These are phyloP conservation scores for Cryptophagus acutangulus DNA, from an alignment of 2,888 invertebrate genomes.

Conservation along the genomic window DNA sequence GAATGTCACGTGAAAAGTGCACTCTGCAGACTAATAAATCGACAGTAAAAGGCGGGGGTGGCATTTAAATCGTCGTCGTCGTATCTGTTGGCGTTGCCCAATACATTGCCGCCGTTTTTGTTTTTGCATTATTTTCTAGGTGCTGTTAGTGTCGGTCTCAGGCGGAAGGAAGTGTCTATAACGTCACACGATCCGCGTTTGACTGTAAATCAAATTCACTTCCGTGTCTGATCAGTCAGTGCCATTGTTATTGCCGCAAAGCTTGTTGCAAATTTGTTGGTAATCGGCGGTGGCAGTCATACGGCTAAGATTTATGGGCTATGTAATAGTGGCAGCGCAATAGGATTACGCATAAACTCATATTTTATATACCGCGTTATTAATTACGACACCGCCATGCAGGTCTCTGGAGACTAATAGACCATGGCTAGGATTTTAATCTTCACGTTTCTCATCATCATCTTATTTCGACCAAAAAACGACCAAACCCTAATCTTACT, in stretches of 20 bases:
- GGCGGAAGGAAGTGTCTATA: conserved; percentile 27
- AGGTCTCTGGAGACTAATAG: background rate
- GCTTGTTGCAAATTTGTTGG: conserved; percentile 37
- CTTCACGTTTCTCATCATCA: no score
- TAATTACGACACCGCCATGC: conserved; percentile 5
- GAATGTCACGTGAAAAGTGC: conserved; percentile 17
- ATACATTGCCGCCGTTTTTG: conserved; percentile 23
- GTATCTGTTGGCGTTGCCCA: conserved; percentile 26
- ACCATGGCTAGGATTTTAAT: no score
- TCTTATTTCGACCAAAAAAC: no score
- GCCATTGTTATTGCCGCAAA: conserved; percentile 38
- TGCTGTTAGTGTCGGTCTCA: conserved; percentile 35
- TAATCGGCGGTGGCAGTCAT: conserved; percentile 25
- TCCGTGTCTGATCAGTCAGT: conserved; percentile 35
- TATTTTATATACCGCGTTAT: conserved; percentile 7
- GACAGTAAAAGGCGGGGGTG: conserved; percentile 15
- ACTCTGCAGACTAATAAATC: conserved; percentile 31
- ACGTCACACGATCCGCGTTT: conserved; percentile 35
- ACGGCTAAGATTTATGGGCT: conserved; percentile 20
- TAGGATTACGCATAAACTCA: conserved; percentile 4
- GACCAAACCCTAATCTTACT: no score
- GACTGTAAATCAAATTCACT: conserved; percentile 38
- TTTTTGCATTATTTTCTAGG: conserved; percentile 35
- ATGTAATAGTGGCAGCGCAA: conserved; percentile 14
- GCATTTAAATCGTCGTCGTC: conserved; percentile 19